Percentiles rank a stretch among this genome's conserved stretches.
Evolutionary conservation across 2,888 invertebrate genomes (phyloP).

Genomic region (Nemurella pictetii): DNA sequence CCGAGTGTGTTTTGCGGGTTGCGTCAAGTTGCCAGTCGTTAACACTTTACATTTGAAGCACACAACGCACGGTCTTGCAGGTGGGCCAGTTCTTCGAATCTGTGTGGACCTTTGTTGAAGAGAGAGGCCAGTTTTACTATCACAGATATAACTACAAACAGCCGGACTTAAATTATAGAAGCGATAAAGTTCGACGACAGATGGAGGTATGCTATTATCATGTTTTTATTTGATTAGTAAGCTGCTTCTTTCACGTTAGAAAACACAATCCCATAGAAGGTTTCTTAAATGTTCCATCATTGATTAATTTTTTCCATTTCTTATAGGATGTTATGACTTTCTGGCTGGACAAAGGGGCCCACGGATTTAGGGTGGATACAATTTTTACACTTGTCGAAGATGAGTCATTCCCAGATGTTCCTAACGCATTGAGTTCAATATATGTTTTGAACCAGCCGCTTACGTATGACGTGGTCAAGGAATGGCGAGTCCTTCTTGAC

Average conservation of each 20-base stretch:
- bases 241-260: too few relatives aligned
- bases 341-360: constrained; percentile 75
- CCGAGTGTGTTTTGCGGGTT: too few relatives aligned
- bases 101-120: constrained; percentile 56
- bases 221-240: too few relatives aligned
- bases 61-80: too few relatives aligned
- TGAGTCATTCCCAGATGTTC: constrained; percentile 51
- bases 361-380: constrained; percentile 75
- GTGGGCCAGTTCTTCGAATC: constrained; percentile 56
- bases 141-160: constrained; percentile 59
- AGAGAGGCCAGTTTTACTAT: constrained; percentile 55
- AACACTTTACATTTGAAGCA: too few relatives aligned
- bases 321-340: constrained; percentile 63
- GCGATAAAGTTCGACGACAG: constrained; percentile 49
- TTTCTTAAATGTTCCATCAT: neutral
- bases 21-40: too few relatives aligned
- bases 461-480: constrained; percentile 59
- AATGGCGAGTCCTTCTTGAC: constrained; percentile 63
- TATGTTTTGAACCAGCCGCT: constrained; percentile 65
- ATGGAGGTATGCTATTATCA: constrained; percentile 51
- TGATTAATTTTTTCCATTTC: neutral
- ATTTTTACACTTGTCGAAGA: constrained; percentile 44
- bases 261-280: too few relatives aligned
- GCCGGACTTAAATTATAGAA: constrained; percentile 60
- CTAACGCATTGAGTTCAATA: constrained; percentile 60